A percentile compares a stretch with the other conserved stretches of the same genome.
phyloP scores from a whole-genome alignment of 2,113 vertebrate species.

The Brachypodius melanocephalos region DNA sequence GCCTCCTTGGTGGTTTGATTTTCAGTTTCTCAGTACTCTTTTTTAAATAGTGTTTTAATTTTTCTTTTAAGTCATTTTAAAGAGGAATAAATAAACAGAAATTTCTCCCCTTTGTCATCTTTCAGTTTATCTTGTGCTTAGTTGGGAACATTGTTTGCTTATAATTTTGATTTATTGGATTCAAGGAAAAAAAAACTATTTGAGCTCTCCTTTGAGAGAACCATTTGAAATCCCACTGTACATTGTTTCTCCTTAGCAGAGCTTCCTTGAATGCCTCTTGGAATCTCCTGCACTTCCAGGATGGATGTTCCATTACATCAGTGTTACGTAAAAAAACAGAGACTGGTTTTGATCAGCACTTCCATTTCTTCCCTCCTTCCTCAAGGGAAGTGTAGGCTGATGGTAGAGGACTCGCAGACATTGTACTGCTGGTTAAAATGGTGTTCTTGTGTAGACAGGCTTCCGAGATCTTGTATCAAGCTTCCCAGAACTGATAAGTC shows the following conservation, averaged over 20 bases:
- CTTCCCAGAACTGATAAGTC: background rate
- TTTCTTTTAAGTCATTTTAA: constrained; percentile 54
- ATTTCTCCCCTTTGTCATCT: background rate
- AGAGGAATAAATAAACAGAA: constrained; percentile 43
- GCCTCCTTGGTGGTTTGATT: constrained; percentile 42
- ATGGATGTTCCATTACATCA: background rate
- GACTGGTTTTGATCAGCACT: background rate
- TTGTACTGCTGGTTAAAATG: background rate
- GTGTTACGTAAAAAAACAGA: background rate
- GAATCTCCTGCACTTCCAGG: background rate
- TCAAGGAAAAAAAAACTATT: background rate
- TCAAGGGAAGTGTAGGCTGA: fast-evolving
- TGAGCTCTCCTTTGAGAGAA: background rate
- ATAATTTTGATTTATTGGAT: background rate
- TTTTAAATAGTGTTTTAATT: constrained; percentile 30
- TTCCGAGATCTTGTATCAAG: background rate
- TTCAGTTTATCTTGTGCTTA: background rate
- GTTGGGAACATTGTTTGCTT: background rate
- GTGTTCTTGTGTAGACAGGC: background rate
- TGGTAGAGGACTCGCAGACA: background rate
- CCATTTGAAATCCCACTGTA: background rate
- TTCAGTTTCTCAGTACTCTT: background rate
- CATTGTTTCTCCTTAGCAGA: background rate
- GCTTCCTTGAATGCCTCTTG: background rate
- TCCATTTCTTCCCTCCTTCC: background rate